Percentiles rank a stretch among this genome's conserved stretches.
Evolutionary conservation across 2,113 vertebrate species (phyloP).

Genomic region (Peromyscus californicus): DNA sequence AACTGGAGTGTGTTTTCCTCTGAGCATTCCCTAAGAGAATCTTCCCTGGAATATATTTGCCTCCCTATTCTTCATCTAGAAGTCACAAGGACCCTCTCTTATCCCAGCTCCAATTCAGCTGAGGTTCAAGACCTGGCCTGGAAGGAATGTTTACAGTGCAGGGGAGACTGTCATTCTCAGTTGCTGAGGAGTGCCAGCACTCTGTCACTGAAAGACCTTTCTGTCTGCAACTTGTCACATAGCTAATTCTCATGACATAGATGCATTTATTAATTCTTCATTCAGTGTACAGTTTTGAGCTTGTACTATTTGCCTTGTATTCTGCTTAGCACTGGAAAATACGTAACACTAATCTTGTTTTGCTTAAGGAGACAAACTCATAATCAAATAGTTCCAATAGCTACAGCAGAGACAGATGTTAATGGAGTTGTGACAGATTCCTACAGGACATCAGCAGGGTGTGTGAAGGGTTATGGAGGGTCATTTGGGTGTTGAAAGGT

Average conservation of each 20-base stretch:
- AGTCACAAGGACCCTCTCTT: background rate
- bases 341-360: background rate
- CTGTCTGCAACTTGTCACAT: background rate
- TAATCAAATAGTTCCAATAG: conserved; percentile 14
- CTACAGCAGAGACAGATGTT: conserved; percentile 30
- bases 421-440: conserved; percentile 21
- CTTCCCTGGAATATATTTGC: background rate
- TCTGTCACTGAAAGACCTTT: background rate
- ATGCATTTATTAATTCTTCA: conserved; percentile 33
- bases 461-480: background rate
- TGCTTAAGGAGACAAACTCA: background rate
- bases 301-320: background rate
- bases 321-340: background rate
- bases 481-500: background rate
- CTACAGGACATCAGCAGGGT: background rate
- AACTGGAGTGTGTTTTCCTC: background rate
- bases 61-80: background rate
- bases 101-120: background rate
- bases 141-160: background rate
- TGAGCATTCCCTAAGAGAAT: background rate
- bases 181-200: background rate
- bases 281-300: background rate
- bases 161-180: background rate
- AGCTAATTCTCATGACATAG: background rate
- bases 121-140: background rate